Conservation (phyloP, 2,888 invertebrate species). For the Drosophila yooni region DNA sequence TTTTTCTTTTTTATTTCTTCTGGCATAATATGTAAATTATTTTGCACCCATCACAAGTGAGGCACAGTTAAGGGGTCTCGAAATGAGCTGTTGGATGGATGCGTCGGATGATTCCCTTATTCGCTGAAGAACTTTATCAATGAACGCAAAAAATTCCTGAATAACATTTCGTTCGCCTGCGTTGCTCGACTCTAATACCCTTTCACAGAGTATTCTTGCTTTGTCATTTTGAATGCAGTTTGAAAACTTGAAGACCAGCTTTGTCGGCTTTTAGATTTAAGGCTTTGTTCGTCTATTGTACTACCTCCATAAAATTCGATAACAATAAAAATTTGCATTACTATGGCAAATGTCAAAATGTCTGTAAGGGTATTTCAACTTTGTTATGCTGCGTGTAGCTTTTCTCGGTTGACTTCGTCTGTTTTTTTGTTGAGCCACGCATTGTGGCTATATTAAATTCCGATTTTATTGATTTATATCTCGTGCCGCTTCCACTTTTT, state of each 20-base stretch:
- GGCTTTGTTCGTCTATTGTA: not conserved
- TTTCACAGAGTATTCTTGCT: not conserved
- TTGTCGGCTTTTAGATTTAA: not conserved
- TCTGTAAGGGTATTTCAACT: slow-evolving; percentile 9
- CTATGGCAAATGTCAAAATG: not conserved
- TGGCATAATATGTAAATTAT: slow-evolving; percentile 72
- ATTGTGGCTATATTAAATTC: slow-evolving; percentile 75
- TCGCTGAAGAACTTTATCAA: slow-evolving; percentile 66
- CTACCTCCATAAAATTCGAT: not conserved
- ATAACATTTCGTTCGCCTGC: slow-evolving; percentile 41
- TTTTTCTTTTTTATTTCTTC: slow-evolving; percentile 12
- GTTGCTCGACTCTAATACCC: slow-evolving; percentile 12
- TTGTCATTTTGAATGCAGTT: not conserved
- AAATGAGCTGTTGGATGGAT: not conserved
- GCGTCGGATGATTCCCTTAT: slow-evolving; percentile 40
- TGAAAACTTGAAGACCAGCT: not conserved
- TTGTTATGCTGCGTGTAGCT: not conserved
- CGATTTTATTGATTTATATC: slow-evolving; percentile 71
- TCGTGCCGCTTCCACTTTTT: slow-evolving; percentile 40
- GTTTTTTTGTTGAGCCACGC: slow-evolving; percentile 32
- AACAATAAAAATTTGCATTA: not conserved
- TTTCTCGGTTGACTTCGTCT: slow-evolving; percentile 9
- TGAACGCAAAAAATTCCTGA: slow-evolving; percentile 68
- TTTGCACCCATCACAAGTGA: slow-evolving; percentile 54
- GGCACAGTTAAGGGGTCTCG: slow-evolving; percentile 1